Evolutionary conservation across 2,888 invertebrate genomes (phyloP), one percentile per base, ranked within the genome.

Genomic region (Petrolisthes manimaculis): DNA sequence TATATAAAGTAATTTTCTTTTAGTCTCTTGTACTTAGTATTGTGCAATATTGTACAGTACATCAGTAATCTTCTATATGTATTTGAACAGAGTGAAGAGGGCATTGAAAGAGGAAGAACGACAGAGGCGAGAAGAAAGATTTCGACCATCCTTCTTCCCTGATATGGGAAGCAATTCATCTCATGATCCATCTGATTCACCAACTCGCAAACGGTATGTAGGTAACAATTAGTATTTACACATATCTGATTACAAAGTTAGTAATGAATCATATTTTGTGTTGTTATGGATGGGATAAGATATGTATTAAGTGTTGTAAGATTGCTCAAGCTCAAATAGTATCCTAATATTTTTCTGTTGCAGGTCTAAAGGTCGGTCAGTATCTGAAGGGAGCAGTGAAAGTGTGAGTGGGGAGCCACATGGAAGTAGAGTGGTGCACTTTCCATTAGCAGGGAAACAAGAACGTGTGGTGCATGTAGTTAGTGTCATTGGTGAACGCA

Each of bases 341-440:
- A 37, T 37, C 37, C 37, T 37, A 2, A 37, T 37, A 37, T 84
- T 37, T 74, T 74, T 37, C 85, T 3, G 24, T 83, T 82, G 3
- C 79, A 89, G 89, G 71, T 9, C 83, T 78, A 89, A 89, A 37
- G 69, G 71, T 69, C 67, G 89, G 24, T 82, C 89, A 18, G 37
- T 89, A 54, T 89, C 89, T 14, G 89, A 89, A 78, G 67, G 89
- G 51, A 86, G 82, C 55, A 71, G 78, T 14, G 89, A 86, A 5
- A 81, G 81, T 69, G 77, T 79, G 1, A 71, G 82, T 21, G 84
- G 80, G 67, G 85, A 89, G 14, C 67, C 77, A 6, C 14, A 18
- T 37, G 75, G 24, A 8, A 77, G 53, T 53, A 61, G 24, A 9
- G 78, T 81, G 14, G 21, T 86, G n/a, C 80, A 75, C 69, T 88